Base-by-base conservation (phyloP, 2,797 vertebrate genomes). In the Enteromius mattozi region DNA sequence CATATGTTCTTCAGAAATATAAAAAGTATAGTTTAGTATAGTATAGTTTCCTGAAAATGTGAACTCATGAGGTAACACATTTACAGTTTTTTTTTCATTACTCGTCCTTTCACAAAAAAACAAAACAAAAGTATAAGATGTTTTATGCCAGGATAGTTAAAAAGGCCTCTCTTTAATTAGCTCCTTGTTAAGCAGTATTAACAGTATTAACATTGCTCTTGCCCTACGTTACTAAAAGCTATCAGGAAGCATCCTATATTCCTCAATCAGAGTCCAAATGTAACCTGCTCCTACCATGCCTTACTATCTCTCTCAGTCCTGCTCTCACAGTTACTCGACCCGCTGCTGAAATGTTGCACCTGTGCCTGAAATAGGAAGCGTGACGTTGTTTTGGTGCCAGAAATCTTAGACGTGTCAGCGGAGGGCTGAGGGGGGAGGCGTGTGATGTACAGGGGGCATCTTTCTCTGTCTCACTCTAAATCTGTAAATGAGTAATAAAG, bases 351-450 rank as follows among this genome's bases (percentile, higher is more conserved):
- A 95, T 95, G 94, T 61, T 92, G 88, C 93, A 89, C 92, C 87
- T 89, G 90, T 83, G 92, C 92, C 91, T 84, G 88, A 94, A 94
- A 95, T 89, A 96, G 94, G 84, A 94, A 90, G 92, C 87, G 93
- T 95, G 94, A 93, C 90, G 93, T 92, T 88, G 91, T 94, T 94
- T 88, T 94, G 93, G 93, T 96, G 95, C 95, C 96, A 96, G 81
- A 95, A 96, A 96, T 96, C 95, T 94, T 95, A 96, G 89, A 93
- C 91, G 88, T 68, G 69, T 77, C 71, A 16, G 87, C 90, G 89
- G 92, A 91, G 65, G 93, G 92, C 85, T 81, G 21, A 92, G n/a
- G 75, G 47, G 19, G 78, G 40, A 21, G 47, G 84, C 74, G 72
- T 78, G 80, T 88, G 88, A 74, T 71, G 74, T 66, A 8, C 65